A percentile compares a stretch with the other conserved stretches of the same genome.
These are phyloP conservation scores for Chaenocephalus aceratus DNA, from an alignment of 2,113 vertebrate genomes.

Conservation along the genomic window DNA sequence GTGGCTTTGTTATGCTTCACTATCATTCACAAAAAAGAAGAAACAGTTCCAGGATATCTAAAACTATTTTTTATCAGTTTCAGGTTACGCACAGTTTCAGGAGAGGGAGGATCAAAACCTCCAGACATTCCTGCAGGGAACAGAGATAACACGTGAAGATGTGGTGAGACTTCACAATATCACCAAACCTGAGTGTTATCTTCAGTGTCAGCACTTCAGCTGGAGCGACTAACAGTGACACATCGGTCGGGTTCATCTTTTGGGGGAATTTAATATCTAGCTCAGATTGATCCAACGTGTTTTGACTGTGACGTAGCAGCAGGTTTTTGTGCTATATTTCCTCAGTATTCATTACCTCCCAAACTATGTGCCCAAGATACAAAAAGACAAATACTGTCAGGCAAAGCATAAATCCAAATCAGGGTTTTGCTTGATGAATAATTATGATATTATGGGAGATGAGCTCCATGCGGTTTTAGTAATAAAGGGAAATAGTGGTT, in stretches of 20 bases:
- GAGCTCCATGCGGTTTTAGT: too few species aligned
- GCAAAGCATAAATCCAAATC: neutral
- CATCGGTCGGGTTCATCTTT: too few species aligned
- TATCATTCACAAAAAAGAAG: constrained; percentile 43
- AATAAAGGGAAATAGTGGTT: neutral
- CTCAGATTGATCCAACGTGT: neutral
- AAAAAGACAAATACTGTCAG: neutral
- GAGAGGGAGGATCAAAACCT: constrained; percentile 70
- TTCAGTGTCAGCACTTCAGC: constrained; percentile 7
- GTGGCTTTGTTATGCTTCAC: neutral
- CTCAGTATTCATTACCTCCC: neutral
- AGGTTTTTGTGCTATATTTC: neutral
- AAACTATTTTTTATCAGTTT: constrained; percentile 60
- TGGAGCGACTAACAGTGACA: neutral
- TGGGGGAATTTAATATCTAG: neutral
- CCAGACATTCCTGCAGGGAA: constrained; percentile 76
- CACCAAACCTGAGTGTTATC: constrained; percentile 7
- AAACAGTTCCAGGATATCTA: constrained; percentile 44
- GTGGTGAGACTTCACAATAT: neutral
- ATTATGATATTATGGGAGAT: neutral
- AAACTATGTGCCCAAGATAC: too few species aligned
- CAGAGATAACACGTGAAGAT: constrained; percentile 62
- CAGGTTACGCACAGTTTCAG: constrained; percentile 61
- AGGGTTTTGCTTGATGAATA: neutral
- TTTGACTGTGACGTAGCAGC: neutral